Percentiles rank a stretch among this genome's conserved stretches.
These are phyloP conservation scores for Notolepis coatsorum DNA, from an alignment of 2,797 vertebrate genomes.

Conservation along the genomic window DNA sequence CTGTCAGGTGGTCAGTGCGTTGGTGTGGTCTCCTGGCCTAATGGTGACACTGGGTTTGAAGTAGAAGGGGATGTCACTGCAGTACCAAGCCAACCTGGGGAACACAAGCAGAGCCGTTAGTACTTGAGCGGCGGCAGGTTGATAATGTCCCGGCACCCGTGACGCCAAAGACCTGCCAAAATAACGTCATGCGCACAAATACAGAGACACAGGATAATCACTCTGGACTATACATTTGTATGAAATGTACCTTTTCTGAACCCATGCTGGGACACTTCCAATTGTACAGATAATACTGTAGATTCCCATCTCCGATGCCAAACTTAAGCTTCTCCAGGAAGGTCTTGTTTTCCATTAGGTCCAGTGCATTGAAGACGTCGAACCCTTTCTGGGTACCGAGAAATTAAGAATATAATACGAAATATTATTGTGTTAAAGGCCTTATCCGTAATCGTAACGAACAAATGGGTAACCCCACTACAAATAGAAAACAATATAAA, in stretches of 20 bases:
- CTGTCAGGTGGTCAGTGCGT: slow-evolving; percentile 69
- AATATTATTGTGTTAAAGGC: background rate
- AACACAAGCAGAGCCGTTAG: background rate
- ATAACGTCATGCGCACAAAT: too few species aligned
- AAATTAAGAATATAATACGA: background rate
- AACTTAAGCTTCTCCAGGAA: slow-evolving; percentile 99
- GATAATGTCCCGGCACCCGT: too few species aligned
- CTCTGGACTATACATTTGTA: too few species aligned
- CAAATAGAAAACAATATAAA: too few species aligned
- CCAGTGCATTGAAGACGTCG: slow-evolving; percentile 99
- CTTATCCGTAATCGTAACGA: too few species aligned
- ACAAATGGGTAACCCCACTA: too few species aligned
- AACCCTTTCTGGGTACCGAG: slow-evolving; percentile 91
- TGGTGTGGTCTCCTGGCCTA: slow-evolving; percentile 74
- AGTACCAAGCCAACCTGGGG: slow-evolving; percentile 94
- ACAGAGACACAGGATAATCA: too few species aligned
- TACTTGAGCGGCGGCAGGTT: too few species aligned
- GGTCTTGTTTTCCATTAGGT: slow-evolving; percentile 99
- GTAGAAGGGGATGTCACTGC: slow-evolving; percentile 84
- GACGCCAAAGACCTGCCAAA: too few species aligned
- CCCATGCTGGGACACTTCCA: slow-evolving; percentile 99
- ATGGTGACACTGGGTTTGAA: slow-evolving; percentile 59
- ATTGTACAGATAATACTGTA: slow-evolving; percentile 99
- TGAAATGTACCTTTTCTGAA: slow-evolving; percentile 90
- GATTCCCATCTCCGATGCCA: slow-evolving; percentile 96